Conservation (phyloP, 2,113 vertebrate genomes). For the Phyllostomus hastatus region DNA sequence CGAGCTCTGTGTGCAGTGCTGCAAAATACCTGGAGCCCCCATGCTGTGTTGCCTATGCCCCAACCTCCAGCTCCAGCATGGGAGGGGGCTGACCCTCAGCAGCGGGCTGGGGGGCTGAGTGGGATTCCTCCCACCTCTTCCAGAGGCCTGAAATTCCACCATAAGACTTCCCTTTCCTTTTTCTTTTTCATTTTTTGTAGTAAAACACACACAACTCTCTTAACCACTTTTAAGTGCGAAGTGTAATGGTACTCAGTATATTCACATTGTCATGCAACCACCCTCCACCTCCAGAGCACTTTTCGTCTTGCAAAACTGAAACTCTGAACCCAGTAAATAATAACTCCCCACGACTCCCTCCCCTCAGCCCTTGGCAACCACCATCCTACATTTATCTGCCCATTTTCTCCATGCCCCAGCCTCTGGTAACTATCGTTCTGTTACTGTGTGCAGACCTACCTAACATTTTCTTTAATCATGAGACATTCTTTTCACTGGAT, state of each 20-base stretch:
- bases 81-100: background rate
- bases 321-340: background rate
- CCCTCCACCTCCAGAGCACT: background rate
- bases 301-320: background rate
- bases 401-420: background rate
- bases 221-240: background rate
- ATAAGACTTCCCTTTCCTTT: background rate
- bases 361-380: background rate
- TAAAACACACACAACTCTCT: background rate
- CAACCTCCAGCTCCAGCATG: accelerated
- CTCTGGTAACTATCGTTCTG: background rate
- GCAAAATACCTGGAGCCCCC: too few species aligned
- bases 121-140: background rate
- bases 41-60: accelerated
- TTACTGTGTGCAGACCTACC: background rate
- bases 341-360: background rate
- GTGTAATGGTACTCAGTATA: background rate
- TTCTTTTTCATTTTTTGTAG: background rate
- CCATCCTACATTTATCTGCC: background rate
- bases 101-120: background rate
- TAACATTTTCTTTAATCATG: background rate
- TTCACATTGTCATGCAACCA: background rate
- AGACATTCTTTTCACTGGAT: background rate
- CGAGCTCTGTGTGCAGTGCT: accelerated
- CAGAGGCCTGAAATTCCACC: background rate